These are phyloP conservation scores for Nezara viridula DNA, from an alignment of 2,888 invertebrate species.

Conservation along the genomic window DNA sequence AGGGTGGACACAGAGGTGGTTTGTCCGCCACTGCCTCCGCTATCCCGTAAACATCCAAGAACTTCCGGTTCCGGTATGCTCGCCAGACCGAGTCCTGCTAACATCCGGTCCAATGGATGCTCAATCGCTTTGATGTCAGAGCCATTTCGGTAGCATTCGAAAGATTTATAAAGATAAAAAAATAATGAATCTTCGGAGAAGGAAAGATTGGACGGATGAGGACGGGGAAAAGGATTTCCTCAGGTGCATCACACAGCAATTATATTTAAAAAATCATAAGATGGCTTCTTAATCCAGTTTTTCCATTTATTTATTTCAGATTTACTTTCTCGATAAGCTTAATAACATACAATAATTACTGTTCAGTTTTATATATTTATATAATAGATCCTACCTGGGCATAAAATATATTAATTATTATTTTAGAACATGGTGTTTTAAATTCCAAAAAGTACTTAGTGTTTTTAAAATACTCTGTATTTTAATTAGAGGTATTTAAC, in stretches of 20 bases:
- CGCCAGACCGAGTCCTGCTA: slow-evolving; percentile 33
- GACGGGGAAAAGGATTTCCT: not conserved
- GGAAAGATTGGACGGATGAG: not conserved
- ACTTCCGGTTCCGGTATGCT: slow-evolving; percentile 24
- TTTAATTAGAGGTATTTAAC: no score
- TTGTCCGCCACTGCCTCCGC: slow-evolving; percentile 8
- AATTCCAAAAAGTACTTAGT: no score
- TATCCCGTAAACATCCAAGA: slow-evolving; percentile 11
- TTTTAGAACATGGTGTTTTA: no score
- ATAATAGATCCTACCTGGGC: no score
- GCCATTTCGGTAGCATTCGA: not conserved
- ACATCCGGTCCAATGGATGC: not conserved
- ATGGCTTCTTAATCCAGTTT: not conserved
- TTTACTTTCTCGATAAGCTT: no score
- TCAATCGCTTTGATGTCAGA: not conserved
- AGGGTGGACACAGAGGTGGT: not conserved
- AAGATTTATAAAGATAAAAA: not conserved
- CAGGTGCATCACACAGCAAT: not conserved
- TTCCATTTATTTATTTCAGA: not conserved
- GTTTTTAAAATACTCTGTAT: no score
- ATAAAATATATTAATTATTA: no score
- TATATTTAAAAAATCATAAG: not conserved
- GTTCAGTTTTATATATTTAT: no score
- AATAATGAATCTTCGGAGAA: not conserved
- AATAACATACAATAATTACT: no score